Conservation (phyloP, 2,797 vertebrate genomes). For the Poecilia velifera region DNA sequence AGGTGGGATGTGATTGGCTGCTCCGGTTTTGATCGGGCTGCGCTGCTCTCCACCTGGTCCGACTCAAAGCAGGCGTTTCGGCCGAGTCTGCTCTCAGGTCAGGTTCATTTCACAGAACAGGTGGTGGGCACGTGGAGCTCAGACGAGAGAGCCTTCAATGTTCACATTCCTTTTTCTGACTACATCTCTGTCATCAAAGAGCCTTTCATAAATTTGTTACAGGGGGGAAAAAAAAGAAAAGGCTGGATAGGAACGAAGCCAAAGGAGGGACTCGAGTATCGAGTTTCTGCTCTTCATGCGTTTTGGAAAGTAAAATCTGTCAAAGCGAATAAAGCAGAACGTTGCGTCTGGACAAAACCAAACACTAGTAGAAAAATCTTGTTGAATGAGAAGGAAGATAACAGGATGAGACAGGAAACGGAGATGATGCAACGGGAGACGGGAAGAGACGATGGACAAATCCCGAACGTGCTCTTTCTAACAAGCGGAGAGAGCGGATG, state of each 20-base stretch:
- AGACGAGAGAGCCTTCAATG: constrained; percentile 26
- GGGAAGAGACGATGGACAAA: constrained; percentile 24
- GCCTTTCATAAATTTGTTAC: constrained; percentile 41
- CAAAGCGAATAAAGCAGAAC: constrained; percentile 40
- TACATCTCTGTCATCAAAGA: constrained; percentile 63
- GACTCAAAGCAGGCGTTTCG: constrained; percentile 40
- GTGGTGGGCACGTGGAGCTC: constrained; percentile 67
- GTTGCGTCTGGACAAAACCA: constrained; percentile 11
- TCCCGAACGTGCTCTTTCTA: constrained; percentile 2
- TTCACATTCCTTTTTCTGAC: constrained; percentile 61
- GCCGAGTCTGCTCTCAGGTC: constrained; percentile 45
- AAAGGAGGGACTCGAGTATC: constrained; percentile 43
- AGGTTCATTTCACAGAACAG: constrained; percentile 55
- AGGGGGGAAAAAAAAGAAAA: constrained; percentile 9
- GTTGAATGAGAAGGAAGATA: neutral
- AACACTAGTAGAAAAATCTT: constrained; percentile 3
- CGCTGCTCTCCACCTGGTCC: constrained; percentile 25
- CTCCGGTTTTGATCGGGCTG: constrained; percentile 38
- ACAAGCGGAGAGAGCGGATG: neutral
- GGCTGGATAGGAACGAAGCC: constrained; percentile 20
- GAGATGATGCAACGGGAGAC: neutral
- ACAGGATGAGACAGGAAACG: neutral
- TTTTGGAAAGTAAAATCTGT: constrained; percentile 41
- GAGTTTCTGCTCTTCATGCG: constrained; percentile 36
- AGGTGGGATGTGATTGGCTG: constrained; percentile 31